Percentiles rank a stretch among this genome's conserved stretches.
Conservation (phyloP, 2,113 vertebrate genomes). For the Etheostoma spectabile region DNA sequence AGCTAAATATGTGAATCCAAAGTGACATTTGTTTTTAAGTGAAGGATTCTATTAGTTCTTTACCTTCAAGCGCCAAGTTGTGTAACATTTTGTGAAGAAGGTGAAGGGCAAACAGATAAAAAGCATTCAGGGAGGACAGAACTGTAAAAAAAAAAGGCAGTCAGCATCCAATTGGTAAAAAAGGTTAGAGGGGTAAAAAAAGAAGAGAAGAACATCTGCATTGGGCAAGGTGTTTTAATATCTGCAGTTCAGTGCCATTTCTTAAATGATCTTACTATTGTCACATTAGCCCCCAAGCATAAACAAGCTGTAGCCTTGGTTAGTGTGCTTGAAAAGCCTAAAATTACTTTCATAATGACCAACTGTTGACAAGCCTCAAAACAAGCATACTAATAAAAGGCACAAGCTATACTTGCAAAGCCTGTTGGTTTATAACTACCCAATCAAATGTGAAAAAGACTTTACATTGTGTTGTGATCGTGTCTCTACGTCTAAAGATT, state of each 20-base stretch:
- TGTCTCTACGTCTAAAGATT: constrained; percentile 32
- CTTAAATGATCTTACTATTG: background rate
- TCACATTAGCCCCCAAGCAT: background rate
- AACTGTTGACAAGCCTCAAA: background rate
- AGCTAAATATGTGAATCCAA: background rate
- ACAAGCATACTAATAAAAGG: constrained; percentile 5
- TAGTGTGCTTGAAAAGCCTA: background rate
- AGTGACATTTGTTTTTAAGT: background rate
- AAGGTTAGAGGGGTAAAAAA: constrained; percentile 31
- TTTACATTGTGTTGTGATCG: constrained; percentile 19
- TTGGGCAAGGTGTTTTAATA: background rate
- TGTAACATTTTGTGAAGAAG: constrained; percentile 11
- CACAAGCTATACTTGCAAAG: background rate
- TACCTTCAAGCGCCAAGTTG: background rate
- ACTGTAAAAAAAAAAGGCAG: constrained; percentile 20
- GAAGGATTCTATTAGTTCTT: background rate
- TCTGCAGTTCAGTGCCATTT: background rate
- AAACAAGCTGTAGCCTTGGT: background rate
- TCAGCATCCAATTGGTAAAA: constrained; percentile 16
- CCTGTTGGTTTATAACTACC: constrained; percentile 12
- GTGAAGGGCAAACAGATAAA: constrained; percentile 47
- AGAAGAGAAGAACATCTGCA: background rate
- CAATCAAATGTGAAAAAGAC: constrained; percentile 7
- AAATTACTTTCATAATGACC: background rate
- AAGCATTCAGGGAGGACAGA: constrained; percentile 1